Evolutionary conservation across 1,140 invertebrate species (phyloP).

Genomic region (Odontomachus brunneus): DNA sequence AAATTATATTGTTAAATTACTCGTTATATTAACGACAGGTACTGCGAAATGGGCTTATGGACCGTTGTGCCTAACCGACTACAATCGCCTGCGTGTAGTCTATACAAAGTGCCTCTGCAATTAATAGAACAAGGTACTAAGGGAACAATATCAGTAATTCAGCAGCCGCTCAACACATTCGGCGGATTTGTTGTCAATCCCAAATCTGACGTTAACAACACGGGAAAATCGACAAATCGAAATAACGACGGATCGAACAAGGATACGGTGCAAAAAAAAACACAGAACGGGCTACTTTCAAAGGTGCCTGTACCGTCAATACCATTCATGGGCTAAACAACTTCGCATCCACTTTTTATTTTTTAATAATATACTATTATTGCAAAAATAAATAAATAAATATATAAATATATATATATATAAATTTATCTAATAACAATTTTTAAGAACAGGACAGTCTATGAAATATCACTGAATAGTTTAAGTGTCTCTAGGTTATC

Average conservation of each 20-base stretch:
- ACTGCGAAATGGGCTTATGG: constrained; percentile 88
- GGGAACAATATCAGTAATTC: constrained; percentile 51
- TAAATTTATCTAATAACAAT: not conserved
- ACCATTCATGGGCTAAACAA: constrained; percentile 40
- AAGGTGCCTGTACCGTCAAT: constrained; percentile 5
- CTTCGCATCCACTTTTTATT: not conserved
- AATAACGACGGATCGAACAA: not conserved
- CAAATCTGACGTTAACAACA: not conserved
- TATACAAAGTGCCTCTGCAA: constrained; percentile 69
- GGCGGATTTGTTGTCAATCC: not conserved
- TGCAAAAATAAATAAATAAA: not conserved
- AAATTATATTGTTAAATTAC: constrained; percentile 20
- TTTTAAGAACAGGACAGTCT: not conserved
- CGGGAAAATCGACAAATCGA: not conserved
- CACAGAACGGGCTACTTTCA: not conserved
- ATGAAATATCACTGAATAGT: too few species aligned
- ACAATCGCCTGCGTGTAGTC: constrained; percentile 83
- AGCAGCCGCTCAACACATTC: constrained; percentile 20
- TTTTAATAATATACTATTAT: constrained; percentile 8
- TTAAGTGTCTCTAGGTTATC: not conserved
- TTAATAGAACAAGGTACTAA: constrained; percentile 57
- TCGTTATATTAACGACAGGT: constrained; percentile 66
- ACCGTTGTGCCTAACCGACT: constrained; percentile 85
- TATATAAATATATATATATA: too few species aligned
- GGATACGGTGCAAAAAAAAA: not conserved